Base-by-base conservation (phyloP, 2,797 vertebrate genomes). In the Phylloscopus collybita region DNA sequence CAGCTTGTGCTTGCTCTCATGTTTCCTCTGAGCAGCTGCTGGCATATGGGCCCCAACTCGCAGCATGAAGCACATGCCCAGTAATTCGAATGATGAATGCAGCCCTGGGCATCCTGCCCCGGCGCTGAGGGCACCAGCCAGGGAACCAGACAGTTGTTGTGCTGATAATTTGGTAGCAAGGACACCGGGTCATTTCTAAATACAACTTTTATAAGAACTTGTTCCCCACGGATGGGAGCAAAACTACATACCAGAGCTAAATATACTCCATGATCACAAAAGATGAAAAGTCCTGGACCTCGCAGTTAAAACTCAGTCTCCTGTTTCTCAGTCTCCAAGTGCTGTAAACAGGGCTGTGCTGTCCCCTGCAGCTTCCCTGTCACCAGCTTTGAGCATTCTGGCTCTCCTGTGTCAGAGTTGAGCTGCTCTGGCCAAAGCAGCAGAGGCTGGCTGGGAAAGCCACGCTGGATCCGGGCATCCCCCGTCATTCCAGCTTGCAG, bases 81-180 rank as follows among this genome's bases (percentile, higher is more conserved):
- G 71, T 78, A 85, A 90, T 87, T 95, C 1, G 0, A 57, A 79
- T 88, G 92, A 92, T 93, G 75, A 94, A 92, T 88, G 73, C 64
- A 36, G 87, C 85, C 86, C 92, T 93, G 90, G 54, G 66, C 5
- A 8, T 59, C 70, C 91, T 80, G 80, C 90, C 90, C 90, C 57
- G 1, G 56, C 57, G 8, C 92, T 84, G 70, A 83, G 92, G 93
- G 81, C 80, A 91, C 76, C 85, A 61, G 54, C 3, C 30, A 90
- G 85, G 82, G 84, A 91, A 59, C 86, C 25, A 91, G 93, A 91
- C 91, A 95, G 93, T 96, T 95, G 91, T 92, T 92, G 84, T 84
- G 62, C 87, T 96, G 95, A 96, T 96, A 95, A 95, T 96, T 96
- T 95, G 94, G 96, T 93, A 90, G 95, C 96, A 96, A 96, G 95